Evolutionary conservation across 64 coral and sea anemone species (phyloP), one percentile per base, ranked within the genome.

Genomic region (Trachythela sp.): DNA sequence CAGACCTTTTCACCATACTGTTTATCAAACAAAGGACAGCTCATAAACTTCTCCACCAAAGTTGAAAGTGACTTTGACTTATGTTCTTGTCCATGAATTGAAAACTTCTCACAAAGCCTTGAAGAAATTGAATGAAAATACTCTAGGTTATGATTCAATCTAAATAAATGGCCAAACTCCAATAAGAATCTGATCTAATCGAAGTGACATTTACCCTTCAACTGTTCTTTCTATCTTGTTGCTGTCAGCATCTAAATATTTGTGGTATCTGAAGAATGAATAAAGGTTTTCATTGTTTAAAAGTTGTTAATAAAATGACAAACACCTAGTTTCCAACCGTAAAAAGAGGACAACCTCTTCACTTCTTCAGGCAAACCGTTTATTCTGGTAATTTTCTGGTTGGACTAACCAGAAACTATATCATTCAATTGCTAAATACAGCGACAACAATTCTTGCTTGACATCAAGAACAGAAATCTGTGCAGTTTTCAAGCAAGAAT

Each of bases 31-130:
- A 80, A 80, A 9, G 11, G 32, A 22, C 27, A 80, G 31, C 2
- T 80, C 37, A 80, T 4, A 36, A 80, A 80, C 37, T 80, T 80
- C 34, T 80, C 75, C 9, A 15, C 0, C 75, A 80, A 80, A 9
- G 75, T 36, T 35, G 33, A 37, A 37, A 80, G 75, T 1, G 38
- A 11, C 37, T 80, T 35, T 80, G 75, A 35, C 34, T 80, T 80
- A 30, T 80, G 33, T 36, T 39, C 75, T 38, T 80, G 75, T 38
- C 75, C 75, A 39, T 80, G 75, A 9, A 80, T 80, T 35, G 17
- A 0, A 39, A 80, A 80, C 75, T 80, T 80, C 31, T 80, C 75
- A 18, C 75, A 80, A 80, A 80, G 75, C 10, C 75, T 80, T 64
- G 56, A 27, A 26, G 26, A 64, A 64, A 64, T 3, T 7, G 22